Base-by-base conservation (phyloP, 1,140 invertebrate genomes). In the Macrostomum lignano region DNA sequence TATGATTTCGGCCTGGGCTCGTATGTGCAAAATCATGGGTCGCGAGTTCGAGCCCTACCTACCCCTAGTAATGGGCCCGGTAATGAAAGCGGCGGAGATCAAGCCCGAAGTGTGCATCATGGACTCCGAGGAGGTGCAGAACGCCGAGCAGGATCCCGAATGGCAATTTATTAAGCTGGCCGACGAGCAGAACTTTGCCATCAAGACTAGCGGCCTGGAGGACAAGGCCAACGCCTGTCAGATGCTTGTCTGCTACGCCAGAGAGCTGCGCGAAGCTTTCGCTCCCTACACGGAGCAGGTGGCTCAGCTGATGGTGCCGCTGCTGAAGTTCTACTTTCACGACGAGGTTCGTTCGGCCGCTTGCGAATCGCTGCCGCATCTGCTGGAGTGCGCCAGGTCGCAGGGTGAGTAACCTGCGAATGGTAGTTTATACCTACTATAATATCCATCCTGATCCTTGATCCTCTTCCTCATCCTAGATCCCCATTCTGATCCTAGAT, bases 251-350 rank as follows among this genome's bases (percentile, higher is more conserved):
- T 94, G 86, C 54, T 98, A 94, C 52, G 88, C 88, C 0, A 66
- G 79, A 17, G 86, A 96, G 58, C 60, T 96, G 14, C 94, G 94
- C 55, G 79, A 88, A 46, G 77, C 73, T 2, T 96, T 96, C 56
- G 74, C 74, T 7, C 70, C 72, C 41, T 96, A 94, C 48, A 72
- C 78, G 1, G 81, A 93, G 50, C 70, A 86, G 48, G 78, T 84
- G 9, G 75, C 91, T 0, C 72, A 74, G 46, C 64, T 94, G 25
- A 88, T 60, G 51, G 71, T 94, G 21, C 82, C 84, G 0, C 71
- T 94, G 66, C 63, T 98, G 5, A 93, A 91, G 53, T 98, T 96
- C 47, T 91, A 93, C 56, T 96, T 98, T 61, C 84, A 98, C 46
- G 88, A 98, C 62, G 78, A 58, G 56, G 55, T 53, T 45, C 36